Percentiles rank a stretch among this genome's conserved stretches.
Evolutionary conservation across 2,888 invertebrate genomes (phyloP).

Genomic region (Drosophila ochracea): DNA sequence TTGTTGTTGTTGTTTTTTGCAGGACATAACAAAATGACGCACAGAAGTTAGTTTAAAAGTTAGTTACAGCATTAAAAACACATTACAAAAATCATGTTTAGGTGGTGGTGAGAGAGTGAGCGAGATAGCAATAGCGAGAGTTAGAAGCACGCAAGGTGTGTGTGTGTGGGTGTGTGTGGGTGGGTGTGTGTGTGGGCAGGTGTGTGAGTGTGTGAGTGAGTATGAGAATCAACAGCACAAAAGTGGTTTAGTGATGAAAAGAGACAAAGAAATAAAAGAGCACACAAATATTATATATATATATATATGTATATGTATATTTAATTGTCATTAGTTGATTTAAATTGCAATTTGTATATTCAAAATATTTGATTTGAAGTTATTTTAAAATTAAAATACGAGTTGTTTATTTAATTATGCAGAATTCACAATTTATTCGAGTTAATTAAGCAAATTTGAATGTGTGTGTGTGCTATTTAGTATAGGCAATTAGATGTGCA

Average conservation of each 20-base stretch:
- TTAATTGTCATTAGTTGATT: slow-evolving; percentile 64
- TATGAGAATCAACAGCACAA: slow-evolving; percentile 61
- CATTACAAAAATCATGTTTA: slow-evolving; percentile 52
- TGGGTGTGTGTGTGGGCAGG: slow-evolving; percentile 19
- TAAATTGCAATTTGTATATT: slow-evolving; percentile 30
- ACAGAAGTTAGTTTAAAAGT: slow-evolving; percentile 46
- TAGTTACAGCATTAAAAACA: slow-evolving; percentile 52
- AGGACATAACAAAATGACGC: slow-evolving; percentile 43
- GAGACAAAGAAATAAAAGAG: slow-evolving; percentile 78
- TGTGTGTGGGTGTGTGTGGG: slow-evolving; percentile 8
- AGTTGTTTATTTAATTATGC: slow-evolving; percentile 2
- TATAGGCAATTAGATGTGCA: slow-evolving; percentile 14
- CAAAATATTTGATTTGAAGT: slow-evolving; percentile 13
- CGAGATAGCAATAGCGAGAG: slow-evolving; percentile 35
- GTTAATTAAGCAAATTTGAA: slow-evolving; percentile 4
- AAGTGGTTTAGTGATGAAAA: slow-evolving; percentile 70
- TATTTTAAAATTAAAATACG: slow-evolving; percentile 2
- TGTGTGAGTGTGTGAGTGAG: slow-evolving; percentile 20
- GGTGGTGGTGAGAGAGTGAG: slow-evolving; percentile 31
- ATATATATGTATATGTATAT: neutral
- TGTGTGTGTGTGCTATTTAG: slow-evolving; percentile 19
- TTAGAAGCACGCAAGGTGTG: slow-evolving; percentile 39
- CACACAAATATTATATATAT: slow-evolving; percentile 55
- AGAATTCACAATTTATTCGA: slow-evolving; percentile 6
- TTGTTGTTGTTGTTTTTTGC: slow-evolving; percentile 21